Conservation (phyloP, 2,113 vertebrate genomes). For the Strigops habroptila region DNA sequence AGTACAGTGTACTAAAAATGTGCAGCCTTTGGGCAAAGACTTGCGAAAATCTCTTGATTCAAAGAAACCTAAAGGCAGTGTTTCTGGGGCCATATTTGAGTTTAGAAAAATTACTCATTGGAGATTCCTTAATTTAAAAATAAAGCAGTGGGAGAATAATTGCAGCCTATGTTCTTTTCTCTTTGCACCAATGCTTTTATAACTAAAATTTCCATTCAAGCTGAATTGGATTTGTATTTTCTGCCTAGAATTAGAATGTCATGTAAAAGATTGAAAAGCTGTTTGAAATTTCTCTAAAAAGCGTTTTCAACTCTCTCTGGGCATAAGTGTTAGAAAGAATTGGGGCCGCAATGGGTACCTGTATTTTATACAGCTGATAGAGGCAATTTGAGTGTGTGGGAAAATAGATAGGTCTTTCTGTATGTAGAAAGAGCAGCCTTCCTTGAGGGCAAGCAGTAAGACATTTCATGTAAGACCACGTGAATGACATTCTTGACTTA, state of each 20-base stretch:
- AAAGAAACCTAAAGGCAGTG: neutral
- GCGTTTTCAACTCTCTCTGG: neutral
- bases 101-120: neutral
- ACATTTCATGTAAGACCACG: neutral
- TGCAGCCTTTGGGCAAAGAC: neutral
- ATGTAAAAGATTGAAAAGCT: neutral
- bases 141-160: neutral
- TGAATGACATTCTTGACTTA: neutral
- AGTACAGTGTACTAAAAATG: neutral
- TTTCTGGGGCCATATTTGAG: neutral
- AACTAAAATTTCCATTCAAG: neutral
- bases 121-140: slow-evolving; percentile 2
- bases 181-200: neutral
- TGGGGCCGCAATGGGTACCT: neutral
- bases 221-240: slow-evolving; percentile 7
- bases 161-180: neutral
- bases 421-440: neutral
- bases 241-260: neutral
- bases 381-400: neutral
- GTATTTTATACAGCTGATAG: neutral
- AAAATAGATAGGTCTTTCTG: neutral
- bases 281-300: slow-evolving; percentile 3
- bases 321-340: neutral
- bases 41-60: neutral
- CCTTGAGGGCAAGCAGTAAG: neutral